Conservation (phyloP, 1,140 invertebrate genomes). For the Sarcophaga peregrina region DNA sequence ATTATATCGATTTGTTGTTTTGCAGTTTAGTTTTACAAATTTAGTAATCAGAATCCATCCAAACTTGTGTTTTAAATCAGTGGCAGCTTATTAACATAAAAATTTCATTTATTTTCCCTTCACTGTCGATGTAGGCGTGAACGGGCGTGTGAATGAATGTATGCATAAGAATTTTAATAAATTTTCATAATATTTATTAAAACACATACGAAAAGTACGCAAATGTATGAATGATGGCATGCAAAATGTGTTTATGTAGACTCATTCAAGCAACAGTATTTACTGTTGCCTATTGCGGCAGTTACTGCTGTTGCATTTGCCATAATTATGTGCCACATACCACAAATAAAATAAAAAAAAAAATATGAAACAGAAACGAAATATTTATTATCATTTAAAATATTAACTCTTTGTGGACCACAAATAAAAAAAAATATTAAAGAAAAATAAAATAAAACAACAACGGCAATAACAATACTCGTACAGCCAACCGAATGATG, state of each 20-base stretch:
- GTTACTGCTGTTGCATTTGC: background rate
- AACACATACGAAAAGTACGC: background rate
- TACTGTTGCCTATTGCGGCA: background rate
- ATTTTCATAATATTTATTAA: background rate
- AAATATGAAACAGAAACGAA: background rate
- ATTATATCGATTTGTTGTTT: too few species aligned
- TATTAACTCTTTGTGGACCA: constrained; percentile 13
- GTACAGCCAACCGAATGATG: too few species aligned
- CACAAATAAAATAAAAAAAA: background rate
- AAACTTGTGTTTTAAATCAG: too few species aligned
- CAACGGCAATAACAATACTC: too few species aligned
- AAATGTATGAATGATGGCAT: background rate
- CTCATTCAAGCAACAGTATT: background rate
- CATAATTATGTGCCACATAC: constrained; percentile 12
- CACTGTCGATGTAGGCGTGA: too few species aligned
- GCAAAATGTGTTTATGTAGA: background rate
- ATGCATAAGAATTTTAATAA: background rate
- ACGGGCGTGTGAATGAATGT: background rate
- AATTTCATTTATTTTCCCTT: too few species aligned
- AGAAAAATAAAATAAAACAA: background rate
- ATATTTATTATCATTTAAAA: background rate
- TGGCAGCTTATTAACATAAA: too few species aligned
- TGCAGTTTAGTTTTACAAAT: too few species aligned
- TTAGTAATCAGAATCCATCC: too few species aligned
- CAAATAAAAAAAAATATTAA: background rate